phyloP scores from a whole-genome alignment of 2,113 vertebrate species.

The Peucedramus taeniatus region DNA sequence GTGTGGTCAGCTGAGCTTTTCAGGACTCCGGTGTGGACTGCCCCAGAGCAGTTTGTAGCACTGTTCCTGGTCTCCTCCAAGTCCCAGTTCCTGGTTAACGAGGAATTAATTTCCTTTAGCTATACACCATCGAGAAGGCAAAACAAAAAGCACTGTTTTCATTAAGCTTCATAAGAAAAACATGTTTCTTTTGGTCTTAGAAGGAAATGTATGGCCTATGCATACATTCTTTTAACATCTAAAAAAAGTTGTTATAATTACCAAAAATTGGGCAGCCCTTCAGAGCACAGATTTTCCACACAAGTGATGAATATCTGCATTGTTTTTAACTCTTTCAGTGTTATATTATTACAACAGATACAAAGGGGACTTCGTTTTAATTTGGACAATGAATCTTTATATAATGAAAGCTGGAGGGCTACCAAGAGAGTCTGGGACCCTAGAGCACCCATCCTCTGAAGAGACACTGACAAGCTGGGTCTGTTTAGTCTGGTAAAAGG shows the following conservation, averaged over 20 bases:
- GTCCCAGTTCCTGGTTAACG: slow-evolving; percentile 4
- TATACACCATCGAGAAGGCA: neutral
- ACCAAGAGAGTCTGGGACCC: neutral
- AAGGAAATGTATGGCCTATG: slow-evolving; percentile 50
- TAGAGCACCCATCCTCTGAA: neutral
- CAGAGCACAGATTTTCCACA: slow-evolving; percentile 23
- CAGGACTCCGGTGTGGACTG: neutral
- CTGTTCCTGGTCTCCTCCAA: neutral
- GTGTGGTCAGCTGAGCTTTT: neutral
- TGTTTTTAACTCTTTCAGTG: slow-evolving; percentile 40
- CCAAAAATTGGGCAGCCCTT: slow-evolving; percentile 30
- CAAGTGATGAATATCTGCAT: slow-evolving; percentile 13
- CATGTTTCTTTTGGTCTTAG: slow-evolving; percentile 58
- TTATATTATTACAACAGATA: neutral
- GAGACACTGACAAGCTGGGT: neutral
- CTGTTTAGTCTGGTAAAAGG: slow-evolving; percentile 18
- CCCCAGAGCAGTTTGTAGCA: neutral
- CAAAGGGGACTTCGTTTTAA: slow-evolving; percentile 3
- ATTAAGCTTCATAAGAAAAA: slow-evolving; percentile 60
- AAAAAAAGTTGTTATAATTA: slow-evolving; percentile 45
- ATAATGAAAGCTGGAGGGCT: slow-evolving; percentile 22
- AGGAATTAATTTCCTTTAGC: slow-evolving; percentile 46
- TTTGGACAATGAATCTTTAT: slow-evolving; percentile 15
- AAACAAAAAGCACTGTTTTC: slow-evolving; percentile 36
- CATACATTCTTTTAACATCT: slow-evolving; percentile 49